Base-by-base conservation (phyloP, 2,797 vertebrate genomes). In the Linurgus olivaceus region DNA sequence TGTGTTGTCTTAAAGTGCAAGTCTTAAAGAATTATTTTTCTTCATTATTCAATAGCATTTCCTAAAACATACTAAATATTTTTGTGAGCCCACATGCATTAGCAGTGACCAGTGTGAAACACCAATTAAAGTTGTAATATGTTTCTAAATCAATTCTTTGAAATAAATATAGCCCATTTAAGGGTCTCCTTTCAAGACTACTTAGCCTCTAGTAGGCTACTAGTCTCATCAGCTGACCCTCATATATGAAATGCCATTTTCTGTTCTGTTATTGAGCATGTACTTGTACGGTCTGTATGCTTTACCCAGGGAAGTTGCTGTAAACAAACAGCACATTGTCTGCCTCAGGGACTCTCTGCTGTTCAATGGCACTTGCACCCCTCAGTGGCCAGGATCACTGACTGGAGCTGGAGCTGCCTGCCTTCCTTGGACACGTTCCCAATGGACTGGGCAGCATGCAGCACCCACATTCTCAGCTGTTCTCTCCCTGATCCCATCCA, bases 401-500 rank as follows among this genome's bases (percentile, higher is more conserved):
- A 33, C 29, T 28, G 66, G 83, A 75, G 51, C 29, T 28, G 66
- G 83, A 75, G 51, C 86, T 42, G 47, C 54, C 35, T 62, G 62
- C 62, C 47, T 86, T 75, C 80, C 65, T 1, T 40, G 62, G 66
- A 16, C 57, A 33, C 52, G n/a, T 7, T 71, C 81, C 78, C 52
- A 63, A 18, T 11, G 72, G 62, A 29, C 58, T 20, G 6, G 0
- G 58, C 70, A 77, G 61, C 29, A 1, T 10, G 58, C 54, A 59
- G 89, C 38, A 67, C 61, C 81, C 71, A 21, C 91, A 93, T 95
- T 94, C 89, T 50, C 95, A 96, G 96, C 93, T 96, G 95, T 26
- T 61, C 52, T 59, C 55, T 57, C 65, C 78, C 55, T 54, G 59
- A 89, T 62, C 58, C 0, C 0, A 67, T 35, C 9, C 1, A 0